Evolutionary conservation across 2,888 invertebrate species (phyloP).

Genomic region (Cyclophora albipunctata): DNA sequence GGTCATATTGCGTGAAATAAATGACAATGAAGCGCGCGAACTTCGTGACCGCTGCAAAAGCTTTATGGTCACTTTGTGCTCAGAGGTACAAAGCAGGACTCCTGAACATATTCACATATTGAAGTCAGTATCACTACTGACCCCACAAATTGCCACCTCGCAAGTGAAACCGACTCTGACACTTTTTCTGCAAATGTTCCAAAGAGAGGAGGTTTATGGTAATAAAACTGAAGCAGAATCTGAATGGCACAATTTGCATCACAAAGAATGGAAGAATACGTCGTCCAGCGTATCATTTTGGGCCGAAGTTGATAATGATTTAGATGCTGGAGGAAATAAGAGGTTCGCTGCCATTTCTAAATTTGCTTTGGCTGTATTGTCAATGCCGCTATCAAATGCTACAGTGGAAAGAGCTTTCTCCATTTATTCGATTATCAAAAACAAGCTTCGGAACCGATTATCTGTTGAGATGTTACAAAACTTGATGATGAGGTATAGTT

Average conservation of each 20-base stretch:
- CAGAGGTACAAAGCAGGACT: slow-evolving; percentile 18
- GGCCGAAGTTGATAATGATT: background rate
- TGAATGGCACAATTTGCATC: slow-evolving; percentile 2
- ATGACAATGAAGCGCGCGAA: slow-evolving; percentile 4
- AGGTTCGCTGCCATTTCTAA: slow-evolving; percentile 3
- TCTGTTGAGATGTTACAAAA: slow-evolving; percentile 10
- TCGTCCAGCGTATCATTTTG: background rate
- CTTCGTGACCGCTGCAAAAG: slow-evolving; percentile 10
- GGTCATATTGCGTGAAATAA: slow-evolving; percentile 2
- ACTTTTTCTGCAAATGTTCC: background rate
- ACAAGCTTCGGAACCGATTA: slow-evolving; percentile 11
- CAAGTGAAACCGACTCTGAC: slow-evolving; percentile 1
- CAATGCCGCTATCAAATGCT: slow-evolving; percentile 10
- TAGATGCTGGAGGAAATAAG: background rate
- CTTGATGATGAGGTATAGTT: slow-evolving; percentile 4
- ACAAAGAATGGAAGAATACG: slow-evolving; percentile 1
- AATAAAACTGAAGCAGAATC: background rate
- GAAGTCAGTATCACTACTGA: background rate
- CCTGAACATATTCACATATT: slow-evolving; percentile 6
- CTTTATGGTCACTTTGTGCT: slow-evolving; percentile 13
- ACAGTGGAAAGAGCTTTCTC: slow-evolving; percentile 6
- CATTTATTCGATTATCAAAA: slow-evolving; percentile 9
- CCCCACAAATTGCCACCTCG: slow-evolving; percentile 3
- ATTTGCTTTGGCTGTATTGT: slow-evolving; percentile 2
- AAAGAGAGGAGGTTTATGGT: slow-evolving; percentile 1